These are phyloP conservation scores for Rotaria socialis DNA, from an alignment of 2,888 invertebrate genomes.

Conservation along the genomic window DNA sequence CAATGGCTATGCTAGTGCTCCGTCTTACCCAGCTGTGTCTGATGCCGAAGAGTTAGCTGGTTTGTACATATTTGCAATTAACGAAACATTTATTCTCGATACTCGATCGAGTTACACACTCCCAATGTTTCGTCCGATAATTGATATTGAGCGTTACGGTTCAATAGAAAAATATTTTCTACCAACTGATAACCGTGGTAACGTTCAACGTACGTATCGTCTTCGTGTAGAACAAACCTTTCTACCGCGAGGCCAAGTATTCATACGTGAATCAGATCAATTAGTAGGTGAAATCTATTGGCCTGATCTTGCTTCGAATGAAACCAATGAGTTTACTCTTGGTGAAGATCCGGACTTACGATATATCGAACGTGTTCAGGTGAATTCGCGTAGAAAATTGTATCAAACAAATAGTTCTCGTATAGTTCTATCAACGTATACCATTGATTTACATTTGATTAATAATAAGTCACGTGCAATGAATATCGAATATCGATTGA, in stretches of 20 bases:
- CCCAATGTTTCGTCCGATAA: not conserved
- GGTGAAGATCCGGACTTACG: not conserved
- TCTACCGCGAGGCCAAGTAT: not conserved
- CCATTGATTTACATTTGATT: not conserved
- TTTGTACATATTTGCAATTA: not conserved
- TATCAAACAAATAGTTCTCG: not conserved
- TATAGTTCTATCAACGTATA: not conserved
- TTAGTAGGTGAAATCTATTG: not conserved
- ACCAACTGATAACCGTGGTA: not conserved
- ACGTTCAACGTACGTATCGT: not conserved
- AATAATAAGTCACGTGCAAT: not conserved
- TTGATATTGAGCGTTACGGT: conserved; percentile 1
- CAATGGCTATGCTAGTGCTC: too few relatives aligned
- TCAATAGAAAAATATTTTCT: not conserved
- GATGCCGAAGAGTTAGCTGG: not conserved
- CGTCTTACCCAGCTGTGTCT: not conserved
- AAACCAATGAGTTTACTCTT: not conserved
- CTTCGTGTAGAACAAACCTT: not conserved
- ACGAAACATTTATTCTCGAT: not conserved
- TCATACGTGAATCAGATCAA: conserved; percentile 11
- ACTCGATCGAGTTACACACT: not conserved
- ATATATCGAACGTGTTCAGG: not conserved
- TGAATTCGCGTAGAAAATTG: not conserved
- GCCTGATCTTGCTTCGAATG: not conserved
- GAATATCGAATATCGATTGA: not conserved